A percentile compares a stretch with the other conserved stretches of the same genome.
phyloP scores from a whole-genome alignment of 2,888 invertebrate species.

The Brachyopa scutellaris region DNA sequence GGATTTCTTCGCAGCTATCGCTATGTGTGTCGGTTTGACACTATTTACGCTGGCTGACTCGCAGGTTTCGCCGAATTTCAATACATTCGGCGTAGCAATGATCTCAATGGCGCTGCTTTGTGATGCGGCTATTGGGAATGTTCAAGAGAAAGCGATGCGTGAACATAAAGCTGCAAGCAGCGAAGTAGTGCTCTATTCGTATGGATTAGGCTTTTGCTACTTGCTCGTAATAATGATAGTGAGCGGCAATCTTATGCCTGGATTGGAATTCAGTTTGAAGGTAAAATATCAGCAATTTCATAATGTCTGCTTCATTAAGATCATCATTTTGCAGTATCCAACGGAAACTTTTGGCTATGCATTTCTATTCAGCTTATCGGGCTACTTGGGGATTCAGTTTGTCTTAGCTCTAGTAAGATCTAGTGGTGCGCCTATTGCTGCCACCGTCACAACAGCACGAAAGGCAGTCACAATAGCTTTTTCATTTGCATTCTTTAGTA shows the following conservation, averaged over 20 bases:
- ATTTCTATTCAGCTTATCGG: constrained; percentile 92
- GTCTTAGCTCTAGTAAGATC: constrained; percentile 94
- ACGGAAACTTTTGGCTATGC: constrained; percentile 92
- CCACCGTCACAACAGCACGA: constrained; percentile 94
- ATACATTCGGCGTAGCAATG: constrained; percentile 87
- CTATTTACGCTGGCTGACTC: constrained; percentile 94
- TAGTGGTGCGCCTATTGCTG: constrained; percentile 95
- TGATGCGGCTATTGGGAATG: constrained; percentile 97
- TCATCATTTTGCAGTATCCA: constrained; percentile 86
- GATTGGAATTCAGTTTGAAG: constrained; percentile 89
- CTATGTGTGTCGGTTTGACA: constrained; percentile 94
- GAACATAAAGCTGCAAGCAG: constrained; percentile 91
- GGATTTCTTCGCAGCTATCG: constrained; percentile 91
- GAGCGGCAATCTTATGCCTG: constrained; percentile 89
- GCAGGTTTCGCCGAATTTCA: constrained; percentile 88
- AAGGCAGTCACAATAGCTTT: constrained; percentile 96
- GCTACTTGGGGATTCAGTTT: constrained; percentile 96
- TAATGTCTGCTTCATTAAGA: no score
- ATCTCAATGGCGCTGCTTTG: constrained; percentile 93
- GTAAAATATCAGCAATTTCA: constrained; percentile 84
- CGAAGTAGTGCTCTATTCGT: constrained; percentile 96
- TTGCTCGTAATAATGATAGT: constrained; percentile 88
- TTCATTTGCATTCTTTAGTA: constrained; percentile 96
- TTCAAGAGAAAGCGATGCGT: constrained; percentile 97
- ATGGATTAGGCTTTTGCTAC: constrained; percentile 93